Evolutionary conservation across 2,113 vertebrate species (phyloP).

Genomic region (Tragelaphus buxtoni): DNA sequence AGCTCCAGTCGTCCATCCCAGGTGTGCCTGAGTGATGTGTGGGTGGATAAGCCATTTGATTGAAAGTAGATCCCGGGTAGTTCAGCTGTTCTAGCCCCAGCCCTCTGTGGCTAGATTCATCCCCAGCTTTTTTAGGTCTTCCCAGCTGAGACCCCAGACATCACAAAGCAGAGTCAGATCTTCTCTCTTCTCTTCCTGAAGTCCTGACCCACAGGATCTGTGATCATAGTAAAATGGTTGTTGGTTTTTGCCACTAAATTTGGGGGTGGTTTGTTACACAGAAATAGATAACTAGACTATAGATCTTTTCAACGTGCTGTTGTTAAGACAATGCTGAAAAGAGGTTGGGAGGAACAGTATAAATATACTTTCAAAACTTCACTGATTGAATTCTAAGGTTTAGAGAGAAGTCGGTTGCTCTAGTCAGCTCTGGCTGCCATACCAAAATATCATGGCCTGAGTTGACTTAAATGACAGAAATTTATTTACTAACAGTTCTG

Average conservation of each 20-base stretch:
- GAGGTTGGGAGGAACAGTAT: neutral
- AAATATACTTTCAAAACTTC: slow-evolving; percentile 3
- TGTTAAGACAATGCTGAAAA: neutral
- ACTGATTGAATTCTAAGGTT: neutral
- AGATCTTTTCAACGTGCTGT: neutral
- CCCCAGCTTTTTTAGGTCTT: neutral
- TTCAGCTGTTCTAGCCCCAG: neutral
- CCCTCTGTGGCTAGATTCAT: neutral
- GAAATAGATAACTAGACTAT: neutral
- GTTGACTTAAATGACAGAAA: neutral
- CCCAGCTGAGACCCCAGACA: neutral
- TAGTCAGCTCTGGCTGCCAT: neutral
- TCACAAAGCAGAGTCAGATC: neutral
- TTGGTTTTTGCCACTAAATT: neutral
- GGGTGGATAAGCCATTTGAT: neutral
- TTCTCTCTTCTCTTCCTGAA: neutral
- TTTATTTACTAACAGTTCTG: neutral
- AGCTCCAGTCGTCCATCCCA: neutral
- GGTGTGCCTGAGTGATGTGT: neutral
- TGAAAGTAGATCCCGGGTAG: neutral
- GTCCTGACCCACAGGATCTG: neutral
- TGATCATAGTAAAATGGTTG: neutral
- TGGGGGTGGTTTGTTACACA: neutral
- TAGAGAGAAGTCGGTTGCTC: neutral
- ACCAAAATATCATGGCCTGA: neutral